Base-by-base conservation (phyloP, 1,140 invertebrate genomes). In the Sipha flava region DNA sequence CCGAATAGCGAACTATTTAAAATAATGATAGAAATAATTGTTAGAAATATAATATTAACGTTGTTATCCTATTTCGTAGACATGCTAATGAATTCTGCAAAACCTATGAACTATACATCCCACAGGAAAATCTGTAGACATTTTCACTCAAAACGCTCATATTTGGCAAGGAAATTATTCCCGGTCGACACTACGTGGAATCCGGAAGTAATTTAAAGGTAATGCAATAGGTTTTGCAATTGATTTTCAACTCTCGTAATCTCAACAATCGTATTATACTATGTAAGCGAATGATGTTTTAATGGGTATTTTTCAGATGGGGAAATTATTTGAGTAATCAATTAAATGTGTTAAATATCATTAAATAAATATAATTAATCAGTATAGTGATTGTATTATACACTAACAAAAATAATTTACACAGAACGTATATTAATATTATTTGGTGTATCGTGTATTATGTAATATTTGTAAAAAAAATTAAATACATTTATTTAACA, bases 121-220 rank as follows among this genome's bases (percentile, higher is more conserved):
- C 16, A 47, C 31, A 49, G 70, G 70, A 75, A 52, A 75, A 75
- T 54, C 34, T 3, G 52, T 54, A 57, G 31, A 75, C 31, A 75
- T 34, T 43, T 43, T 66, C 43, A 29, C 66, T 70, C 23, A 21
- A 14, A 14, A 26, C 9, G n/a, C 43, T 47, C 66, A 47, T 70
- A 70, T 75, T 77, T 57, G 73, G 49, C 52, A 43, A 43, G 73
- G 73, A 77, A 77, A 77, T 77, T 59, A 47, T n/a, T 77, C 23
- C 47, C 47, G 72, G 45, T 37, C 72, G 72, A 75, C 72, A 54
- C 47, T 29, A 31, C 6, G 47, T 21, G 12, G n/a, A n/a, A 57
- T 18, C 52, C 73, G 73, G 73, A 77, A 57, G 34, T 59, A 77
- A 77, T 77, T 77, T 43, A 57, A 59, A 77, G 34, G 34, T 59